phyloP scores from a whole-genome alignment of 2,888 invertebrate genomes.

The Ennomos erosarius region DNA sequence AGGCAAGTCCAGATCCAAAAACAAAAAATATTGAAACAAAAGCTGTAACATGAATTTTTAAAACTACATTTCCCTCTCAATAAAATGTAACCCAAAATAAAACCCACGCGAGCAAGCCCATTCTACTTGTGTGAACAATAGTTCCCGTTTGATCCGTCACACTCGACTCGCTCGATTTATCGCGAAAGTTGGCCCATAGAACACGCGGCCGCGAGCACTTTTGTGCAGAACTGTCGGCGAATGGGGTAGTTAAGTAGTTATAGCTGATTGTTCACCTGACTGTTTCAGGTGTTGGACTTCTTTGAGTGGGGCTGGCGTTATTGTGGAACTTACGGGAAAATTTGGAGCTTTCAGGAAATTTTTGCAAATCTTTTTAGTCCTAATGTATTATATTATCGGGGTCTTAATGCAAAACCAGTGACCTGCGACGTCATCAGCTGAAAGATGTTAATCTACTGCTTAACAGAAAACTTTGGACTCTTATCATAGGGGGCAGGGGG shows the following conservation, averaged over 20 bases:
- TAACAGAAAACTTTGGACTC: no score
- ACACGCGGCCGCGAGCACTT: conserved; percentile 31
- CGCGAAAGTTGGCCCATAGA: conserved; percentile 43
- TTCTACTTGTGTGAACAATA: conserved; percentile 14
- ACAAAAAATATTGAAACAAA: no score
- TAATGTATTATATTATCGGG: no score
- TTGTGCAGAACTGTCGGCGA: conserved; percentile 33
- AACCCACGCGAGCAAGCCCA: not conserved
- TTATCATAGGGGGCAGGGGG: no score
- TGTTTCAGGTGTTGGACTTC: conserved; percentile 23
- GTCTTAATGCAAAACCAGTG: no score
- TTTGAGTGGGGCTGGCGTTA: not conserved
- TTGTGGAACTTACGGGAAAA: not conserved
- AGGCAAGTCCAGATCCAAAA: no score
- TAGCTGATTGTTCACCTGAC: conserved; percentile 26
- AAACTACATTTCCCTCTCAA: no score
- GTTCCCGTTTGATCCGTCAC: conserved; percentile 43
- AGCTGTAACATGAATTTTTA: no score
- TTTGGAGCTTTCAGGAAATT: no score
- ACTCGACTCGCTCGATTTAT: conserved; percentile 44
- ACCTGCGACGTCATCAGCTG: no score
- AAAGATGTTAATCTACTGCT: no score
- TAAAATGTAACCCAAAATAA: not conserved
- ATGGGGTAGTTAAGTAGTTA: conserved; percentile 7
- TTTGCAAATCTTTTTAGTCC: no score